Conservation (phyloP, 2,888 invertebrate species). For the Campoplex capitator region DNA sequence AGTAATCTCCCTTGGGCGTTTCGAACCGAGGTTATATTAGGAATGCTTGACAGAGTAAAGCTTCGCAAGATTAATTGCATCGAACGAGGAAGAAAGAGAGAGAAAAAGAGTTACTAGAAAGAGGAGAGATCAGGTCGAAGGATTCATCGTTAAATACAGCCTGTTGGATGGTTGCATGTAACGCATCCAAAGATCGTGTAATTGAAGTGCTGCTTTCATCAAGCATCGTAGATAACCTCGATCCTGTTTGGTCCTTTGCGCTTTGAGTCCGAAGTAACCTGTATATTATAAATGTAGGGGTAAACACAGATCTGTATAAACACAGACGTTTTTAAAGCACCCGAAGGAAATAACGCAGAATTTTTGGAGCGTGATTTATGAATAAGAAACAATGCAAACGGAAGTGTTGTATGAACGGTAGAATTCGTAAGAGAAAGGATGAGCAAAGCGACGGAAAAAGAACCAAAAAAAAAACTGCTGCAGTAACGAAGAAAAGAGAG, state of each 20-base stretch:
- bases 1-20: background rate
- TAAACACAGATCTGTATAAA: background rate
- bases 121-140: background rate
- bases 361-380: conserved; percentile 12
- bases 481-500: background rate
- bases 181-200: background rate
- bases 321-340: background rate
- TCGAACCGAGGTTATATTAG: background rate
- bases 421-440: background rate
- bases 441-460: background rate
- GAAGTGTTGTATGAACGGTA: conserved; percentile 19
- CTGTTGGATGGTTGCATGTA: background rate
- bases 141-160: background rate
- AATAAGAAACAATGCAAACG: conserved; percentile 14
- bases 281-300: background rate
- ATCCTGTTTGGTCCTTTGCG: background rate
- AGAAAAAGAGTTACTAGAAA: background rate
- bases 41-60: background rate
- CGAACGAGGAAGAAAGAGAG: background rate
- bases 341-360: background rate
- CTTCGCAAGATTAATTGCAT: background rate
- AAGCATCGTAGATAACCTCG: background rate
- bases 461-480: background rate
- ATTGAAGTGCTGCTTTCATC: background rate
- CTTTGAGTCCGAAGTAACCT: background rate